Evolutionary conservation across 2,797 vertebrate species (phyloP).

Genomic region (Urosaurus nigricauda): DNA sequence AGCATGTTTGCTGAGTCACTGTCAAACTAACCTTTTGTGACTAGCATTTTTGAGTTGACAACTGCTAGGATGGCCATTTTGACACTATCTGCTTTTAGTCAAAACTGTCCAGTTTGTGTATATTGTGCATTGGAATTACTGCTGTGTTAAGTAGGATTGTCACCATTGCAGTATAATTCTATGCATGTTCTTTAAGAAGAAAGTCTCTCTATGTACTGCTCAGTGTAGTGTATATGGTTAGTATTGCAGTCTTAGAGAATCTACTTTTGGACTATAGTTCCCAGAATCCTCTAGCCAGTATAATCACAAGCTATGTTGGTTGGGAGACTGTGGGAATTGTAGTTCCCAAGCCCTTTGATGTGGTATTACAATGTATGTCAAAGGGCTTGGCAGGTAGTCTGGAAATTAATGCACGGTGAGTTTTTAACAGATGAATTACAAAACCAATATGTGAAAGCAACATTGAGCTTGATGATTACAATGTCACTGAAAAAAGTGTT

Average conservation of each 20-base stretch:
- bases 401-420: not conserved
- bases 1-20: slow-evolving; percentile 46
- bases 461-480: not conserved
- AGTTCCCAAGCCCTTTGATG: not conserved
- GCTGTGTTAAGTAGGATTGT: not conserved
- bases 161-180: not conserved
- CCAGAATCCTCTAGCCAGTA: no score
- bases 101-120: not conserved
- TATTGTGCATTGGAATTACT: not conserved
- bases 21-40: not conserved
- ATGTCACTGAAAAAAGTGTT: not conserved
- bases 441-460: not conserved
- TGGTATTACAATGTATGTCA: not conserved
- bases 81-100: not conserved
- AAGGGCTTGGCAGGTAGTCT: not conserved
- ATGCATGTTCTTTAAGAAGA: not conserved
- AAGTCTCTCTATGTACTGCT: not conserved
- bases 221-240: not conserved
- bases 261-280: no score
- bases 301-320: no score
- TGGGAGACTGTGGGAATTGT: no score
- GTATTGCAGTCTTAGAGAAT: not conserved
- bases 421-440: not conserved
- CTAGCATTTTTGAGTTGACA: not conserved
- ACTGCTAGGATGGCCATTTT: not conserved